Evolutionary conservation across 2,888 invertebrate species (phyloP), one percentile per base, ranked within the genome.

Genomic region (Podotricha telesiphe): DNA sequence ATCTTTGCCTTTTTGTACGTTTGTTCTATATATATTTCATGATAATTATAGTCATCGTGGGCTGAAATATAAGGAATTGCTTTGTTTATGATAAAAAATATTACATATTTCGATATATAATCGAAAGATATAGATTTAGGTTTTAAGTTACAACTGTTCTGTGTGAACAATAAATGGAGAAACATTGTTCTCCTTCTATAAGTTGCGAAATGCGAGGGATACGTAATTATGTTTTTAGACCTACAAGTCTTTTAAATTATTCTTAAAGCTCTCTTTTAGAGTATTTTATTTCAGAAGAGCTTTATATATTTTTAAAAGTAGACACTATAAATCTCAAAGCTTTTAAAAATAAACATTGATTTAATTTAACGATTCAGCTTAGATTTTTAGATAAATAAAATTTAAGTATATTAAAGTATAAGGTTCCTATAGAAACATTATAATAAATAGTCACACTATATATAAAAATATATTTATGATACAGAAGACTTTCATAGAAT

Each of bases 311-410:
- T 48, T 13, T 51, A 51, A 22, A 22, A 2, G 22, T 7, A 51
- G 13, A 50, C 20, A 6, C 13, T 50, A 50, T 22, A 22, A 22
- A 13, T 15, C 22, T 22, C 15, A 51, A 51, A 22, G 22, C 15
- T 51, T 51, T 51, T 28, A 8, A 53, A 53, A 53, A n/a, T 28
- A 53, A 53, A 53, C 28, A 53, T 53, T 53, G 53, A 53, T 28
- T 53, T 28, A 6, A 51, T 22, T 15, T 15, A 6, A 51, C 15
- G 2, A n/a, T n/a, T n/a, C n/a, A 10, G 7, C 22, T n/a, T 51
- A 0, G 2, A 51, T 51, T 28, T n/a, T 51, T n/a, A n/a, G 10
- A n/a, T 28, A 0, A 22, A 51, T 8, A 22, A 51, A 51, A 51
- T 51, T 20, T 0, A 0, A 19, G 15, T 2, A 22, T 22, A 50